These are phyloP conservation scores for Heliornis fulica DNA, from an alignment of 2,113 vertebrate genomes.

Conservation along the genomic window DNA sequence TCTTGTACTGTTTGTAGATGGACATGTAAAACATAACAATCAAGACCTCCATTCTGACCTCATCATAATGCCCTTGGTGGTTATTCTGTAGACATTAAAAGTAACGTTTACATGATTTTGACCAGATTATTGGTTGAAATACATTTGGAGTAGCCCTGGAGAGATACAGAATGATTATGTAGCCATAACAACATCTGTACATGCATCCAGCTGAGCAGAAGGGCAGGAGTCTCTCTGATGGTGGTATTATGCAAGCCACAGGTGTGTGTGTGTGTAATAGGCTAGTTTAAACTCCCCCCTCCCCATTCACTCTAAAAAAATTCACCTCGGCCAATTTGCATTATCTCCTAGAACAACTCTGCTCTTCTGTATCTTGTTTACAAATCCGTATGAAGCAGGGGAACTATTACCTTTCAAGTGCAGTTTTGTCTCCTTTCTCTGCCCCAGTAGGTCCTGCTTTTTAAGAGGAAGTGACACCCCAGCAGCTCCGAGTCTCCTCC, in stretches of 20 bases:
- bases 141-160: neutral
- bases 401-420: neutral
- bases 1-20: constrained; percentile 70
- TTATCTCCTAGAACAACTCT: neutral
- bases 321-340: neutral
- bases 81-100: constrained; percentile 54
- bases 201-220: neutral
- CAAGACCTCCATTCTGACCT: constrained; percentile 52
- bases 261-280: neutral
- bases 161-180: neutral
- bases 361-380: constrained; percentile 24
- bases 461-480: neutral
- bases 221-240: neutral
- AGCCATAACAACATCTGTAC: neutral
- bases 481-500: too few relatives aligned
- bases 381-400: constrained; percentile 7
- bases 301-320: neutral
- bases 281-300: neutral
- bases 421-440: neutral
- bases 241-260: neutral
- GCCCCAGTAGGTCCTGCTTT: constrained; percentile 39
- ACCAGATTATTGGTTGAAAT: constrained; percentile 57
- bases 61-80: constrained; percentile 24
- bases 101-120: constrained; percentile 63
- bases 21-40: constrained; percentile 36